These are phyloP conservation scores for Colletes latitarsis DNA, from an alignment of 1,140 invertebrate genomes.

Conservation along the genomic window DNA sequence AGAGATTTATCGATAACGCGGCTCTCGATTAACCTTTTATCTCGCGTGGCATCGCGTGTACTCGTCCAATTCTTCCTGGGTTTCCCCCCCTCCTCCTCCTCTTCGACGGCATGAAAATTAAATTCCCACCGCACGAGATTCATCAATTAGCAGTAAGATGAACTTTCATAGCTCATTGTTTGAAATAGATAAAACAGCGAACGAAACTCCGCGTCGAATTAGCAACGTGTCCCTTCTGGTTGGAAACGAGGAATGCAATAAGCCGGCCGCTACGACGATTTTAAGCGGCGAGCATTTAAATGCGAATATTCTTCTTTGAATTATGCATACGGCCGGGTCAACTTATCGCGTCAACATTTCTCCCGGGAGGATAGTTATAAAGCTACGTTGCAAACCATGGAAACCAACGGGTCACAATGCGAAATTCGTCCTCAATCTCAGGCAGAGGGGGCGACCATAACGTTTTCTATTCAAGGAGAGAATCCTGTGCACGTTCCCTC, in stretches of 20 bases:
- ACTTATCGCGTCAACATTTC: constrained; percentile 31
- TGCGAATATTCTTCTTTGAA: constrained; percentile 36
- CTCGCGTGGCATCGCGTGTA: constrained; percentile 8
- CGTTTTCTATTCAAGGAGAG: background rate
- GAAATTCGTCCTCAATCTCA: background rate
- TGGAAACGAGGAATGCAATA: background rate
- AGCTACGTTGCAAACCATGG: background rate
- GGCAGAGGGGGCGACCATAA: background rate
- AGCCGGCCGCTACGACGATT: background rate
- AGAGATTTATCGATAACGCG: constrained; percentile 42
- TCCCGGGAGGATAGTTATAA: constrained; percentile 3
- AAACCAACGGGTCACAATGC: constrained; percentile 8
- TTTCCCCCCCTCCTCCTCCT: too few species aligned
- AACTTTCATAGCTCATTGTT: too few species aligned
- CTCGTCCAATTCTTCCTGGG: background rate
- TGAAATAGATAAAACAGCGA: too few species aligned
- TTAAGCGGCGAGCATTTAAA: constrained; percentile 4
- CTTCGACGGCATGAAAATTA: background rate
- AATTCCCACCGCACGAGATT: constrained; percentile 10
- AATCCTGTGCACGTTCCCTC: background rate
- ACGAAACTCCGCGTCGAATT: background rate
- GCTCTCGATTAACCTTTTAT: constrained; percentile 38
- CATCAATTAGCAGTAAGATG: background rate
- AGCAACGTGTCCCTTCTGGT: background rate
- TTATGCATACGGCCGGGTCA: constrained; percentile 28